Evolutionary conservation across 2,797 vertebrate species (phyloP).

Genomic region (Sebastes aleutianus): DNA sequence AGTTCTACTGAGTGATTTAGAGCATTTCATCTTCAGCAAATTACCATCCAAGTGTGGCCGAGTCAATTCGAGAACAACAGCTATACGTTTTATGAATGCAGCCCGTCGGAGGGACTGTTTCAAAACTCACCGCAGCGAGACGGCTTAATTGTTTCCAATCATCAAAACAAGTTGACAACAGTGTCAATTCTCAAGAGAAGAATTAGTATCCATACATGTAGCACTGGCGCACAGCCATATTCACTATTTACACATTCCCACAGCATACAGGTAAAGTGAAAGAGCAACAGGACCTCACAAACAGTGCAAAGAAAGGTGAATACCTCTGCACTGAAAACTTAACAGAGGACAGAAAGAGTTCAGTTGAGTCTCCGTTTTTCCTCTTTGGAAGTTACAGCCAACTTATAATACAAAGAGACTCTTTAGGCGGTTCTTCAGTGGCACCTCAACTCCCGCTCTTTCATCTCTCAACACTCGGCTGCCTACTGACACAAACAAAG

Average conservation of each 20-base stretch:
- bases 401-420: slow-evolving; percentile 41
- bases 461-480: slow-evolving; percentile 39
- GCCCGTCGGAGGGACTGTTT: background rate
- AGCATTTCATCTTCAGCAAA: slow-evolving; percentile 28
- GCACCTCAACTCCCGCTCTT: slow-evolving; percentile 26
- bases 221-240: background rate
- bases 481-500: slow-evolving; percentile 35
- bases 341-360: slow-evolving; percentile 17
- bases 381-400: slow-evolving; percentile 25
- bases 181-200: background rate
- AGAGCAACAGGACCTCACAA: background rate
- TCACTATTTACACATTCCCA: background rate
- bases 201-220: background rate
- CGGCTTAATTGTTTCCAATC: slow-evolving; percentile 23
- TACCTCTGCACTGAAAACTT: background rate
- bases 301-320: background rate
- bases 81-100: background rate
- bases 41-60: slow-evolving; percentile 12
- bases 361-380: background rate
- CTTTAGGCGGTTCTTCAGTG: slow-evolving; percentile 22
- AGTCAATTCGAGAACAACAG: background rate
- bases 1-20: background rate
- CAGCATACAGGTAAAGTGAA: background rate
- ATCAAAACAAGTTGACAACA: slow-evolving; percentile 7
- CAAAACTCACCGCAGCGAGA: background rate